Conservation (phyloP, 1,140 invertebrate genomes). For the Pseudomyrmex flavicornis region DNA sequence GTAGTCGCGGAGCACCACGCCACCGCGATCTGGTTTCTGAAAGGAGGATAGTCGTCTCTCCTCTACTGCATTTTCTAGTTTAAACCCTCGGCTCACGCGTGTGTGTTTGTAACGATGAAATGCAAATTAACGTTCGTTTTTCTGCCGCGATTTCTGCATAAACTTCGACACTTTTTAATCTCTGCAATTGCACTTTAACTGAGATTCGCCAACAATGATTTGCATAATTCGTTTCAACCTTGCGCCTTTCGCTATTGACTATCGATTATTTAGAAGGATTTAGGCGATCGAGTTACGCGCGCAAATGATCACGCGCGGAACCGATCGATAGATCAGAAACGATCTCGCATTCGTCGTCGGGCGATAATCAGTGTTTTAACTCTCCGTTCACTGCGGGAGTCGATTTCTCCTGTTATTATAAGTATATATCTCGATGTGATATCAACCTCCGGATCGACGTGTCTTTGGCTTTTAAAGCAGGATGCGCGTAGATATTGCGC, state of each 20-base stretch:
- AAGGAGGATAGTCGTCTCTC: slow-evolving; percentile 60
- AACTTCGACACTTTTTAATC: neutral
- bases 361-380: slow-evolving; percentile 43
- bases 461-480: slow-evolving; percentile 51
- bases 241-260: no score
- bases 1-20: slow-evolving; percentile 29
- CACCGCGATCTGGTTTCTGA: slow-evolving; percentile 60
- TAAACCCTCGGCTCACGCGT: slow-evolving; percentile 70
- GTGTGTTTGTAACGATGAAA: slow-evolving; percentile 57
- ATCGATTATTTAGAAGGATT: no score
- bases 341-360: slow-evolving; percentile 18
- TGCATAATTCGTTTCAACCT: neutral
- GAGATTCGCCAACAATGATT: neutral
- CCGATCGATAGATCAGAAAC: slow-evolving; percentile 58
- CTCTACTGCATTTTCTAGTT: slow-evolving; percentile 65
- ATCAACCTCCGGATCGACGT: slow-evolving; percentile 69
- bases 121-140: slow-evolving; percentile 66
- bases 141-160: slow-evolving; percentile 54
- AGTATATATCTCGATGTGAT: slow-evolving; percentile 56
- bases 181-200: neutral
- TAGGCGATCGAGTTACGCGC: neutral
- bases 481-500: slow-evolving; percentile 48
- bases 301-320: slow-evolving; percentile 32
- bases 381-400: slow-evolving; percentile 18
- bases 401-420: slow-evolving; percentile 66